Percentiles rank a stretch among this genome's conserved stretches.
Conservation (phyloP, 92 coral and sea anemone species). For the Palythoa caribaeorum region DNA sequence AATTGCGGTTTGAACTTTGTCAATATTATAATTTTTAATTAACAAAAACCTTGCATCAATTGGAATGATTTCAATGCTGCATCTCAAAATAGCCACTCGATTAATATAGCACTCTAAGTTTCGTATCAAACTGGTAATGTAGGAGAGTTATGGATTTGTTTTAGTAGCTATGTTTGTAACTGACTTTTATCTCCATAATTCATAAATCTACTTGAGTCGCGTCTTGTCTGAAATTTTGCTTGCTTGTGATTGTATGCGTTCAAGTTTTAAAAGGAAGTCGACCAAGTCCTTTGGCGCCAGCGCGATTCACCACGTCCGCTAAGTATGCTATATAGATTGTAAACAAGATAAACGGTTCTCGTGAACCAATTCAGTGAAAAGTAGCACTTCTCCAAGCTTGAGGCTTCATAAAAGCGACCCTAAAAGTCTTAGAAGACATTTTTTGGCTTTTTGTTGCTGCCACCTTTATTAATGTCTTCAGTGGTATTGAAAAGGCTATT, state of each 20-base stretch:
- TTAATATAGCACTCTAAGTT: no score
- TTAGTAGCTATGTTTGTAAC: no score
- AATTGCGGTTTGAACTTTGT: background rate
- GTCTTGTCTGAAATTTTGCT: background rate
- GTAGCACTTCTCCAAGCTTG: no score
- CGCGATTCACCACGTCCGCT: background rate
- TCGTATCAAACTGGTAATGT: no score
- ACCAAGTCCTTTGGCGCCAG: conserved; percentile 5
- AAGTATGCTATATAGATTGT: conserved; percentile 24
- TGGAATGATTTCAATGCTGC: background rate
- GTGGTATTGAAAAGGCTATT: background rate
- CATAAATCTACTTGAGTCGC: background rate
- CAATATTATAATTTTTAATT: background rate
- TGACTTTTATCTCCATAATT: background rate
- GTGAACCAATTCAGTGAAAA: background rate
- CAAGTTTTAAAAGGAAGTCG: background rate
- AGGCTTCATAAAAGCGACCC: no score
- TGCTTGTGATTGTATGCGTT: background rate
- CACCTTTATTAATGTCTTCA: background rate
- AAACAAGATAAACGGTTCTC: conserved; percentile 14
- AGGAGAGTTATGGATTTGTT: no score
- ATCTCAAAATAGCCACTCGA: background rate
- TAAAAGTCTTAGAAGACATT: no score
- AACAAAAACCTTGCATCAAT: background rate
- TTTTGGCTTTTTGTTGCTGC: no score